Percentiles rank a stretch among this genome's conserved stretches.
Conservation (phyloP, 2,888 invertebrate species). For the Amphiduros pacificus region DNA sequence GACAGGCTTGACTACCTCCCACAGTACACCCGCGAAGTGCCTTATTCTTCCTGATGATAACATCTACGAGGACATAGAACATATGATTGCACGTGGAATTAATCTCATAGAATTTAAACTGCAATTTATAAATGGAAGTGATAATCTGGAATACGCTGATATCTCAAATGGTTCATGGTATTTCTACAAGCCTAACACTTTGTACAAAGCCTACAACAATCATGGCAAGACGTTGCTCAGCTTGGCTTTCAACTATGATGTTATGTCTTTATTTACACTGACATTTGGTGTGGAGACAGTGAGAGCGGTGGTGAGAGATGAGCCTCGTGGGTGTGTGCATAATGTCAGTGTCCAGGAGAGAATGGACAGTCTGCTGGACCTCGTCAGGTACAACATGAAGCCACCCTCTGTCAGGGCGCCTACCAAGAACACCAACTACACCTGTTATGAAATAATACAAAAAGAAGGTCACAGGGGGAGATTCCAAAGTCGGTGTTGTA, state of each 20-base stretch:
- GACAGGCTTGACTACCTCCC: too few species aligned
- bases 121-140: too few species aligned
- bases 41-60: too few species aligned
- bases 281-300: slow-evolving; percentile 46
- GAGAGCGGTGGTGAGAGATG: slow-evolving; percentile 28
- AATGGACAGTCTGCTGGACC: slow-evolving; percentile 19
- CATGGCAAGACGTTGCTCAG: slow-evolving; percentile 52
- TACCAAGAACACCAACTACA: slow-evolving; percentile 26
- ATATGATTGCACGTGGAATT: too few species aligned
- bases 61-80: too few species aligned
- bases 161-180: too few species aligned
- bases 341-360: slow-evolving; percentile 10
- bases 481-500: slow-evolving; percentile 48
- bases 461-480: slow-evolving; percentile 35
- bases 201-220: slow-evolving; percentile 45
- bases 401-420: neutral
- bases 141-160: too few species aligned
- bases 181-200: slow-evolving; percentile 45
- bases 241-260: slow-evolving; percentile 52
- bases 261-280: slow-evolving; percentile 47
- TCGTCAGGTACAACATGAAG: slow-evolving; percentile 37
- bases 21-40: too few species aligned
- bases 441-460: slow-evolving; percentile 40
- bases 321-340: slow-evolving; percentile 15
- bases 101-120: too few species aligned